Percentiles rank a stretch among this genome's conserved stretches.
phyloP scores from a whole-genome alignment of 2,797 vertebrate species.

The Artibeus lituratus region DNA sequence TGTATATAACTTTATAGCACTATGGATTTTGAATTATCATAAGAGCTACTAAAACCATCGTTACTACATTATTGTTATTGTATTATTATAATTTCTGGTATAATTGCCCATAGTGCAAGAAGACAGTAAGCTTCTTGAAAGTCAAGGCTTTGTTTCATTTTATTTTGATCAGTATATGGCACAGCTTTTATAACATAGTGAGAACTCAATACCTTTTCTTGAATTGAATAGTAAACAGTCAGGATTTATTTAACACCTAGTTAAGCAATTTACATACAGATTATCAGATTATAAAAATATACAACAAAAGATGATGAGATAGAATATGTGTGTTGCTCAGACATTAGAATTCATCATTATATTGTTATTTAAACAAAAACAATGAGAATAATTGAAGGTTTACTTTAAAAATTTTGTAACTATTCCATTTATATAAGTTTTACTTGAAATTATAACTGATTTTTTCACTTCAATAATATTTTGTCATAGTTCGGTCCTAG shows the following conservation, averaged over 20 bases:
- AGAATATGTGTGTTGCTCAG: fast-evolving
- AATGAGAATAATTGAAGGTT: neutral
- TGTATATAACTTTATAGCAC: neutral
- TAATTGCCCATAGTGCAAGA: neutral
- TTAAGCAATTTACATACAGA: neutral
- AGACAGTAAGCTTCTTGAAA: neutral
- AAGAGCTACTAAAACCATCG: neutral
- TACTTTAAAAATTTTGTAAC: neutral
- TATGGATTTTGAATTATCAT: neutral
- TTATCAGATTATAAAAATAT: neutral
- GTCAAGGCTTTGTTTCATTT: neutral
- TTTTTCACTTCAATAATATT: neutral
- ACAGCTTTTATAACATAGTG: neutral
- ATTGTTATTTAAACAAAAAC: neutral
- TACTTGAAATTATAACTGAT: neutral
- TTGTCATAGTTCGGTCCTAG: neutral
- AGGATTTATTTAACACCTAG: neutral
- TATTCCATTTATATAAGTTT: neutral
- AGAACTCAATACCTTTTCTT: neutral
- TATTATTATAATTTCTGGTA: neutral
- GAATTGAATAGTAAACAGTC: neutral
- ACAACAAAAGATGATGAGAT: neutral
- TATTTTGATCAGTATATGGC: neutral
- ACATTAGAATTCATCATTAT: neutral
- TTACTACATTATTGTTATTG: neutral